Conservation (phyloP, 2,888 invertebrate genomes). For the Leptura quadrifasciata region DNA sequence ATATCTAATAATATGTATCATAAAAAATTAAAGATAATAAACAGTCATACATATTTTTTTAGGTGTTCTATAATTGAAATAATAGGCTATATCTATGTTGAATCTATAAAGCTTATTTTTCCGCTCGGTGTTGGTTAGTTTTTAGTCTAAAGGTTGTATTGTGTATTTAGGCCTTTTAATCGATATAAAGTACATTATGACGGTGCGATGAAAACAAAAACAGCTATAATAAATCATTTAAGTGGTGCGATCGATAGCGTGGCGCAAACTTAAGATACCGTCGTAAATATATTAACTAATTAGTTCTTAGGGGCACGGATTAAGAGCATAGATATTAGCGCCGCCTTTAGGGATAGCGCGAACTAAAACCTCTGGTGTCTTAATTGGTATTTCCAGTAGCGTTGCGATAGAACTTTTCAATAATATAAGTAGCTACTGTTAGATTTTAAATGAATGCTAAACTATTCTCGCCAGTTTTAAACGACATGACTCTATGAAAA, state of each 20-base stretch:
- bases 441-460: background rate
- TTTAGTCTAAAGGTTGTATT: slow-evolving; percentile 15
- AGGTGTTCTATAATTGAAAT: slow-evolving; percentile 2
- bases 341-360: slow-evolving; percentile 41
- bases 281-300: slow-evolving; percentile 54
- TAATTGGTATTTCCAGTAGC: slow-evolving; percentile 51
- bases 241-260: slow-evolving; percentile 48
- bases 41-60: too few relatives aligned
- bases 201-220: slow-evolving; percentile 48
- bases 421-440: slow-evolving; percentile 43
- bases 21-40: too few relatives aligned
- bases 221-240: slow-evolving; percentile 55
- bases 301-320: slow-evolving; percentile 51
- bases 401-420: slow-evolving; percentile 46
- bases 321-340: slow-evolving; percentile 51
- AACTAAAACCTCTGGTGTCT: slow-evolving; percentile 49
- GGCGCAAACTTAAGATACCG: slow-evolving; percentile 51
- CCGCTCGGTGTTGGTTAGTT: slow-evolving; percentile 2
- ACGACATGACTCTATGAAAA: slow-evolving; percentile 13
- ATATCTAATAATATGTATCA: too few relatives aligned
- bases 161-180: slow-evolving; percentile 36
- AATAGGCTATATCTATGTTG: background rate
- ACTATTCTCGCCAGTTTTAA: slow-evolving; percentile 24
- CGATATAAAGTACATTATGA: slow-evolving; percentile 45
- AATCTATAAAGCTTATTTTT: slow-evolving; percentile 9